A percentile compares a stretch with the other conserved stretches of the same genome.
Conservation (phyloP, 2,888 invertebrate species). For the Colostygia pectinataria region DNA sequence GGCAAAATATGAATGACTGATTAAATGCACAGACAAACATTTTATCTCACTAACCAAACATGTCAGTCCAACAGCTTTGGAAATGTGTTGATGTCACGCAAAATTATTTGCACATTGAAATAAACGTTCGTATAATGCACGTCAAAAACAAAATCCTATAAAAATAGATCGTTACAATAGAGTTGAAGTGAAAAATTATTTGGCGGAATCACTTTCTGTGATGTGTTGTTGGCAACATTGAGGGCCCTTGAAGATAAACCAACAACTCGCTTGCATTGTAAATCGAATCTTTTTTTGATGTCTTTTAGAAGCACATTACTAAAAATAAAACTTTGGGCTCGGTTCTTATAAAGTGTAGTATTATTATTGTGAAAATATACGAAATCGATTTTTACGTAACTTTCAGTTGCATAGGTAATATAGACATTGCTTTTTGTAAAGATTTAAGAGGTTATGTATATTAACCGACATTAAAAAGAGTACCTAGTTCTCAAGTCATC, state of each 20-base stretch:
- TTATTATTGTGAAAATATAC: not conserved
- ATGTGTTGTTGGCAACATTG: slow-evolving; percentile 67
- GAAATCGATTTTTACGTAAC: too few relatives aligned
- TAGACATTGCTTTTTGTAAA: too few relatives aligned
- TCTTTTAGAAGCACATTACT: not conserved
- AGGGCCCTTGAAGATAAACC: slow-evolving; percentile 67
- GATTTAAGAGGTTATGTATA: too few relatives aligned
- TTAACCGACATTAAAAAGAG: too few relatives aligned
- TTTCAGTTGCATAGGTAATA: too few relatives aligned
- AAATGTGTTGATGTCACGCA: slow-evolving; percentile 22
- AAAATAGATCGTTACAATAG: slow-evolving; percentile 50
- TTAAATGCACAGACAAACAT: slow-evolving; percentile 21
- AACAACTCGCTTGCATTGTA: slow-evolving; percentile 46
- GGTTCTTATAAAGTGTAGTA: not conserved
- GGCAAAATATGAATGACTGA: slow-evolving; percentile 28
- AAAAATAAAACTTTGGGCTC: not conserved
- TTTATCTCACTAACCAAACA: slow-evolving; percentile 28
- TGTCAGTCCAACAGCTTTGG: slow-evolving; percentile 16
- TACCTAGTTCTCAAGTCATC: too few relatives aligned
- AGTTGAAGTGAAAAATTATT: slow-evolving; percentile 43
- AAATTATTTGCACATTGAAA: slow-evolving; percentile 28
- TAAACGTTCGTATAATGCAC: slow-evolving; percentile 20
- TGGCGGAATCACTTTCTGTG: slow-evolving; percentile 63
- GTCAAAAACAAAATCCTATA: slow-evolving; percentile 50
- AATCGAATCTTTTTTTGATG: slow-evolving; percentile 10